Percentiles rank a stretch among this genome's conserved stretches.
phyloP scores from a whole-genome alignment of 2,888 invertebrate species.

The Lamellibrachia columna region DNA sequence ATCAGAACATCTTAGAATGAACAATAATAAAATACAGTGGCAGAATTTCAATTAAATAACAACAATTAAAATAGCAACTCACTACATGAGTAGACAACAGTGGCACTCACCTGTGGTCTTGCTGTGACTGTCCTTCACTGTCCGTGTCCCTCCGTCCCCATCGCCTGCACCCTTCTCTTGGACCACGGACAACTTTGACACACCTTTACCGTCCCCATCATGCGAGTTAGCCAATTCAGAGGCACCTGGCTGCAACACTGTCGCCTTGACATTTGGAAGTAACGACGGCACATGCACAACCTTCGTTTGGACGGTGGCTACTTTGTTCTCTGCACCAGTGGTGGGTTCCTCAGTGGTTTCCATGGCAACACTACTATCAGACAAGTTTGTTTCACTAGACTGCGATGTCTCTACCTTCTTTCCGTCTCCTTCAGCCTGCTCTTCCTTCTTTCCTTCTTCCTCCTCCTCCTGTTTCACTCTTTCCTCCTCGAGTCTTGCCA shows the following conservation, averaged over 20 bases:
- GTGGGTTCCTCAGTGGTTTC: background rate
- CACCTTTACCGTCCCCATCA: background rate
- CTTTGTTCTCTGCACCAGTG: background rate
- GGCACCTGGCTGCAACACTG: background rate
- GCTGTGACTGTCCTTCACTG: background rate
- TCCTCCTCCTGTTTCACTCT: constrained; percentile 33
- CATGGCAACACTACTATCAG: background rate
- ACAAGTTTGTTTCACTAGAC: constrained; percentile 42
- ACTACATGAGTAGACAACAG: background rate
- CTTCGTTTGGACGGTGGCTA: background rate
- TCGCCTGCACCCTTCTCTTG: constrained; percentile 8
- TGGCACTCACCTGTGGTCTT: background rate
- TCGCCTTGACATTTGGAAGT: constrained; percentile 22
- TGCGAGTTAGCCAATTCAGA: background rate
- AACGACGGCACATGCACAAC: background rate
- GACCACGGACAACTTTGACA: background rate
- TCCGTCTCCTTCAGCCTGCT: constrained; percentile 44
- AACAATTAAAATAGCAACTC: too few species aligned
- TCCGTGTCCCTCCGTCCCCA: background rate
- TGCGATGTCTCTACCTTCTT: constrained; percentile 41
- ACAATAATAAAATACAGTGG: too few species aligned
- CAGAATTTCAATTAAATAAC: too few species aligned
- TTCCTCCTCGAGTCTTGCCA: constrained; percentile 8
- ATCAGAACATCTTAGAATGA: too few species aligned
- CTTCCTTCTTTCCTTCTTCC: constrained; percentile 36